These are phyloP conservation scores for Brenthis hecate DNA, from an alignment of 2,888 invertebrate genomes.

Conservation along the genomic window DNA sequence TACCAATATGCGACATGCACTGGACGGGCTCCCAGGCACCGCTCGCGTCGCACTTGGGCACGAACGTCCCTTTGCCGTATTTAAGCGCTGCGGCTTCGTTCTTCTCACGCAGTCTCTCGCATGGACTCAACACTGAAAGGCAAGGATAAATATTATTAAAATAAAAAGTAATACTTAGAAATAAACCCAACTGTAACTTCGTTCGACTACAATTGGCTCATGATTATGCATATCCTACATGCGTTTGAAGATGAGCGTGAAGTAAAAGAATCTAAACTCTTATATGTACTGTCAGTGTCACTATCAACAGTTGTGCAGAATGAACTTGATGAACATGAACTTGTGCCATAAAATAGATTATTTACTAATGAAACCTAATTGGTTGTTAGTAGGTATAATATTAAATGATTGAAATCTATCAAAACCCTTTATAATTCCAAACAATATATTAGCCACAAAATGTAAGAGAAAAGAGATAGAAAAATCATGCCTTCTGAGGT, in stretches of 20 bases:
- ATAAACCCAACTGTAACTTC: too few relatives aligned
- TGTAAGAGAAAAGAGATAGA: constrained; percentile 21
- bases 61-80: constrained; percentile 88
- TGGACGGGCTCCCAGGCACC: constrained; percentile 92
- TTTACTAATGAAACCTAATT: neutral
- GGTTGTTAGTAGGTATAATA: neutral
- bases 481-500: constrained; percentile 63
- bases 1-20: constrained; percentile 85
- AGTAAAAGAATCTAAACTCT: neutral
- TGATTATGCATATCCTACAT: too few relatives aligned
- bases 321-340: constrained; percentile 1
- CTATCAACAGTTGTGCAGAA: constrained; percentile 21
- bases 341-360: constrained; percentile 11
- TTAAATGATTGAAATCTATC: neutral
- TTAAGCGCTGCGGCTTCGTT: constrained; percentile 88
- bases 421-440: neutral
- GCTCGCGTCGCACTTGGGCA: constrained; percentile 88
- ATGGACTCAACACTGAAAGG: constrained; percentile 86
- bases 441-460: constrained; percentile 21
- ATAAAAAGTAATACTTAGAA: neutral
- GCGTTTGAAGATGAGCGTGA: neutral
- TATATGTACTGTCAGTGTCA: neutral
- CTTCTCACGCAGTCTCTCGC: constrained; percentile 90
- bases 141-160: neutral
- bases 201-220: too few relatives aligned